These are phyloP conservation scores for Polyergus mexicanus DNA, from an alignment of 1,140 invertebrate genomes.

Conservation along the genomic window DNA sequence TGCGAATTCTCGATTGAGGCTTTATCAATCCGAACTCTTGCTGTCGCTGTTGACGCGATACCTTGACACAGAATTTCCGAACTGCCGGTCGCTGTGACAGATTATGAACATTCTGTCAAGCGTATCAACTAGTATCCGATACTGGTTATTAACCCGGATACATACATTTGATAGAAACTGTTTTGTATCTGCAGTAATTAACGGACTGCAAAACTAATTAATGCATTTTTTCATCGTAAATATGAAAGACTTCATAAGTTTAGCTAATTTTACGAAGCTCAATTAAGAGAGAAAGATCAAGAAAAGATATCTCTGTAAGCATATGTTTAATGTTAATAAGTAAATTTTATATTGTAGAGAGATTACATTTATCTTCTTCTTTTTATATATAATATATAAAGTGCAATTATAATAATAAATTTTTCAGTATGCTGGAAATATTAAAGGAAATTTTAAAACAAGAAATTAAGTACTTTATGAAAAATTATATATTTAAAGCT, in stretches of 20 bases:
- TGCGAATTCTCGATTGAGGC: not conserved
- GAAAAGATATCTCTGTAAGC: not conserved
- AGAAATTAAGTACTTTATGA: not conserved
- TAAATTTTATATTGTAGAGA: not conserved
- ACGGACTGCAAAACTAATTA: not conserved
- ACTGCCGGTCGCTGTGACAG: not conserved
- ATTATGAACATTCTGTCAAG: not conserved
- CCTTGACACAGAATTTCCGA: slow-evolving; percentile 46
- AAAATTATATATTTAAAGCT: slow-evolving; percentile 1
- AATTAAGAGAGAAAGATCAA: not conserved
- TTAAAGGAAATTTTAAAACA: not conserved
- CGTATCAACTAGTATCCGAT: slow-evolving; percentile 5
- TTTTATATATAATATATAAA: not conserved
- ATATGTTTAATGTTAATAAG: not conserved
- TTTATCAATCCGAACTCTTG: slow-evolving; percentile 10
- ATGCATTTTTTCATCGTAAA: not conserved
- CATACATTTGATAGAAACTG: not conserved
- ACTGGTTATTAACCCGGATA: not conserved
- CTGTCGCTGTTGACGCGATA: slow-evolving; percentile 8
- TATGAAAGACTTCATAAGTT: not conserved
- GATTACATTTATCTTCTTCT: not conserved
- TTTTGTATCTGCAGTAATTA: slow-evolving; percentile 3
- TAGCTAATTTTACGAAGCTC: not conserved
- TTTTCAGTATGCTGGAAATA: not conserved
- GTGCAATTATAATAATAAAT: not conserved